phyloP scores from a whole-genome alignment of 1,140 invertebrate genomes.

The Drosophila navojoa region DNA sequence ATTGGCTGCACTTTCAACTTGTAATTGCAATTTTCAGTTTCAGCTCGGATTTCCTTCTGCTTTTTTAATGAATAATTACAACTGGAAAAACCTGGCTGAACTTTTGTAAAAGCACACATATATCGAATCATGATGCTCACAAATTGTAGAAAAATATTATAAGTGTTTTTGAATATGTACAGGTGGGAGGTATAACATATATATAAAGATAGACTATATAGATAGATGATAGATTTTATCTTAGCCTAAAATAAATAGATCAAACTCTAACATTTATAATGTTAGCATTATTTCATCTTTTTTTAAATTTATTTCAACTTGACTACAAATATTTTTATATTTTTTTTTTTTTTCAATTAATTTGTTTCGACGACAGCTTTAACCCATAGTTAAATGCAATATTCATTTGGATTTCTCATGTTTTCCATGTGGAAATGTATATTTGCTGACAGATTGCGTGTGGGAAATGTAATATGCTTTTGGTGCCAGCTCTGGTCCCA shows the following conservation, averaged over 20 bases:
- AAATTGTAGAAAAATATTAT: no score
- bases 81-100: neutral
- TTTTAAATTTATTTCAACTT: no score
- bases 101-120: neutral
- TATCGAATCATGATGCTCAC: neutral
- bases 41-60: neutral
- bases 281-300: neutral
- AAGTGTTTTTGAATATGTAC: no score
- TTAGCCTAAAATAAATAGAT: no score
- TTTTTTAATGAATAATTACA: neutral
- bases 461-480: conserved; percentile 28
- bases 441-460: conserved; percentile 16
- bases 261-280: neutral
- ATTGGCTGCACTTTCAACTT: conserved; percentile 23
- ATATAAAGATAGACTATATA: no score
- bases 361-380: neutral
- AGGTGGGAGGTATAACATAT: no score
- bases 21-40: conserved; percentile 9
- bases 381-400: neutral
- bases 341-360: no score
- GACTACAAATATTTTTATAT: no score
- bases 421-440: conserved; percentile 18
- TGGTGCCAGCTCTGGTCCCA: conserved; percentile 11
- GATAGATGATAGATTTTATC: neutral
- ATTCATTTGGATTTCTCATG: conserved; percentile 3